Percentiles rank a stretch among this genome's conserved stretches.
Conservation (phyloP, 2,888 invertebrate species). For the Saturnia japonica region DNA sequence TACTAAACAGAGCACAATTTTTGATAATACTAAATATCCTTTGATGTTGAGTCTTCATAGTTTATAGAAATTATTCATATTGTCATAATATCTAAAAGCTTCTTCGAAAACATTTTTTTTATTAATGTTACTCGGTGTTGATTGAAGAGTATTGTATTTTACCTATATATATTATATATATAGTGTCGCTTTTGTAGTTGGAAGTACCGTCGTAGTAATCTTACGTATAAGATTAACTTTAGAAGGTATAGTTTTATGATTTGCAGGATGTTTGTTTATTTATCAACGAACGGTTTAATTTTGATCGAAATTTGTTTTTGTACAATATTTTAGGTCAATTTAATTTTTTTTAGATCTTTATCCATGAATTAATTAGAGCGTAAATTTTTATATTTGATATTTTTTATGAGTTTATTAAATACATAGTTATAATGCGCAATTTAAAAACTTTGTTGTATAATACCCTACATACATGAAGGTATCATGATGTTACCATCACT, state of each 20-base stretch:
- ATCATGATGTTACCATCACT: not conserved
- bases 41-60: slow-evolving; percentile 42
- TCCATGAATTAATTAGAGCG: not conserved
- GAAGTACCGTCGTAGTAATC: slow-evolving; percentile 73
- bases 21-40: slow-evolving; percentile 30
- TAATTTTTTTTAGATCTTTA: not conserved
- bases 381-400: not conserved
- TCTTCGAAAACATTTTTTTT: not conserved
- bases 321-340: not conserved
- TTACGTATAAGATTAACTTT: slow-evolving; percentile 71
- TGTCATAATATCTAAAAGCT: slow-evolving; percentile 2
- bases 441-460: not conserved
- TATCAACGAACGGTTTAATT: slow-evolving; percentile 26
- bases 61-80: slow-evolving; percentile 30
- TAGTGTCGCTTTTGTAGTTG: slow-evolving; percentile 44
- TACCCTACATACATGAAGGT: too few relatives aligned
- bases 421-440: not conserved
- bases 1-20: slow-evolving; percentile 54
- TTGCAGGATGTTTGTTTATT: slow-evolving; percentile 32
- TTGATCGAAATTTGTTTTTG: slow-evolving; percentile 26
- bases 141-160: slow-evolving; percentile 33
- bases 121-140: slow-evolving; percentile 24
- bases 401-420: not conserved
- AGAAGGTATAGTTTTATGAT: slow-evolving; percentile 61
- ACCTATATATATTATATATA: slow-evolving; percentile 18